These are phyloP conservation scores for Chelonus formosanus DNA, from an alignment of 2,888 invertebrate species.

Conservation along the genomic window DNA sequence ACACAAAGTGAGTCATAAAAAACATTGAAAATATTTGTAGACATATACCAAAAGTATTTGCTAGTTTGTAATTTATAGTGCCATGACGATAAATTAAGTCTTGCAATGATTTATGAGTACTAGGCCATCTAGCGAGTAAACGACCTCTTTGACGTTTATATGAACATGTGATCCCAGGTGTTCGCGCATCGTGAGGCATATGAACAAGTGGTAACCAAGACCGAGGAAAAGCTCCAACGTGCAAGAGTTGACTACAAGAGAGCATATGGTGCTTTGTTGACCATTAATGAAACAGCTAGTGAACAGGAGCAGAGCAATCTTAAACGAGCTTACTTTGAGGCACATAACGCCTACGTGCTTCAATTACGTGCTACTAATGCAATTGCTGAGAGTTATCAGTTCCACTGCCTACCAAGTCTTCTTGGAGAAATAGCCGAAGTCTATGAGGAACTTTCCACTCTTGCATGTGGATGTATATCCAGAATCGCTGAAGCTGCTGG, in stretches of 20 bases:
- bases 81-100: conserved; percentile 9
- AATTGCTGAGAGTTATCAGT: conserved; percentile 89
- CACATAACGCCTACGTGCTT: conserved; percentile 93
- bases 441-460: conserved; percentile 83
- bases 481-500: conserved; percentile 88
- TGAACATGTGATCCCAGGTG: conserved; percentile 59
- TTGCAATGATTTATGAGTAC: conserved; percentile 7
- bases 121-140: conserved; percentile 12
- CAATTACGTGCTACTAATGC: conserved; percentile 93
- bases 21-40: no score
- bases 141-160: conserved; percentile 1
- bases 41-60: no score
- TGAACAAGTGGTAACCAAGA: conserved; percentile 86
- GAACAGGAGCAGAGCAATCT: conserved; percentile 70
- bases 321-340: conserved; percentile 81
- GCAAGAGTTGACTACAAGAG: conserved; percentile 85
- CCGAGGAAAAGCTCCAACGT: conserved; percentile 85
- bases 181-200: conserved; percentile 91
- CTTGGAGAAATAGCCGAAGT: conserved; percentile 92
- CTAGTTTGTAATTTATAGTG: conserved; percentile 6
- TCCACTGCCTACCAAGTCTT: conserved; percentile 85
- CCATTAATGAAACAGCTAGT: conserved; percentile 65
- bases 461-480: conserved; percentile 63
- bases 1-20: no score
- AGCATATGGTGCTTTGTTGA: conserved; percentile 82